These are phyloP conservation scores for Tangara arthus DNA, from an alignment of 2,797 vertebrate genomes.

Conservation along the genomic window DNA sequence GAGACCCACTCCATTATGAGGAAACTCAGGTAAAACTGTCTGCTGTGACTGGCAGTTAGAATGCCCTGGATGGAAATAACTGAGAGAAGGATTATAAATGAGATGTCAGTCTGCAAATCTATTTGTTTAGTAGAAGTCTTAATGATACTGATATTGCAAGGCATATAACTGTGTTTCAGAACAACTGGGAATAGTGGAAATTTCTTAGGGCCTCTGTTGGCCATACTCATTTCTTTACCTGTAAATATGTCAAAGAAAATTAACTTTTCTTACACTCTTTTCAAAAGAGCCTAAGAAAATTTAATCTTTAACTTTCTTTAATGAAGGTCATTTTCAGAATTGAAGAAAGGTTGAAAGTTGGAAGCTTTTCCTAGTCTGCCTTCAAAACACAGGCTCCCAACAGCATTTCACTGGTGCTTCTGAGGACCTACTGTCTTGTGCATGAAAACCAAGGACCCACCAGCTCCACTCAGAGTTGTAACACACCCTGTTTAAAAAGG, in stretches of 20 bases:
- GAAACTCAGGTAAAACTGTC: background rate
- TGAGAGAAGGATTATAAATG: background rate
- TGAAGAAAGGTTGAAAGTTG: background rate
- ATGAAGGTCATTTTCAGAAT: background rate
- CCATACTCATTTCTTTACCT: background rate
- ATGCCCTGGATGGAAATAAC: background rate
- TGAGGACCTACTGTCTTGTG: background rate
- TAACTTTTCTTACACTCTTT: background rate
- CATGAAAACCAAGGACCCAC: background rate
- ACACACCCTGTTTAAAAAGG: conserved; percentile 5
- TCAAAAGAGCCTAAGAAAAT: background rate
- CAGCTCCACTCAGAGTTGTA: background rate
- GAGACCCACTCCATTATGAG: background rate
- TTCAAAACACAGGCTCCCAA: background rate
- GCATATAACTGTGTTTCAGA: background rate
- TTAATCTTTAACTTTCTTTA: background rate
- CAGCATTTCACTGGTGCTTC: background rate
- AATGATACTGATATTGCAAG: background rate
- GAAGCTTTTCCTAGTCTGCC: background rate
- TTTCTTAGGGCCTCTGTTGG: background rate
- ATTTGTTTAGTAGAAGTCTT: background rate
- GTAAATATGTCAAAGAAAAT: background rate
- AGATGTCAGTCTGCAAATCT: background rate
- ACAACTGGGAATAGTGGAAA: background rate
- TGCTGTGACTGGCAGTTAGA: background rate